A percentile compares a stretch with the other conserved stretches of the same genome.
phyloP scores from a whole-genome alignment of 1,140 invertebrate genomes.

The Amphibalanus amphitrite region DNA sequence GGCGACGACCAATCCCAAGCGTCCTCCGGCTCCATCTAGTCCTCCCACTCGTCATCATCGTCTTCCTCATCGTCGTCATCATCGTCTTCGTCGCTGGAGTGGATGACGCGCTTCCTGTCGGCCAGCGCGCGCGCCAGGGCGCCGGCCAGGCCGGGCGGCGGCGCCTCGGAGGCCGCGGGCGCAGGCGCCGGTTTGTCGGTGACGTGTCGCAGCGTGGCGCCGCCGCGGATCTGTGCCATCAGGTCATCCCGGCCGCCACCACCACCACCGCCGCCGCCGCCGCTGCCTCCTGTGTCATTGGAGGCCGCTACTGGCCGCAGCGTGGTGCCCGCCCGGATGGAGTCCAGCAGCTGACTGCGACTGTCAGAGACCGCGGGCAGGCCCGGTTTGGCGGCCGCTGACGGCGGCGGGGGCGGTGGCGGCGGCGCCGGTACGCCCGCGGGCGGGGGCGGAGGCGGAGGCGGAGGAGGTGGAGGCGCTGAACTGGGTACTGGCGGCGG shows the following conservation, averaged over 20 bases:
- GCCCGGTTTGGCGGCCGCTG: background rate
- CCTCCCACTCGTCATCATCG: constrained; percentile 48
- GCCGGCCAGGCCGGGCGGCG: constrained; percentile 47
- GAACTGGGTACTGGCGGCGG: background rate
- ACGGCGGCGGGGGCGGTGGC: background rate
- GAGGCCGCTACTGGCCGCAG: background rate
- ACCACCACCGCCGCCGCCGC: too few relatives aligned
- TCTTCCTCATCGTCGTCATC: constrained; percentile 34
- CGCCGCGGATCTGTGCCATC: background rate
- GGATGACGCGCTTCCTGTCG: constrained; percentile 47
- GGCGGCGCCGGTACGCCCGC: background rate
- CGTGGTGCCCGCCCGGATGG: background rate
- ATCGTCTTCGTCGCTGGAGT: constrained; percentile 27
- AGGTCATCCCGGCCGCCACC: background rate
- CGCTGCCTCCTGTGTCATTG: background rate
- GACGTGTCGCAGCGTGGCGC: background rate
- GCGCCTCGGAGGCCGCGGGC: constrained; percentile 15
- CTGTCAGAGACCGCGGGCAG: background rate
- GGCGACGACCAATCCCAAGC: too few relatives aligned
- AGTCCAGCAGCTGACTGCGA: background rate
- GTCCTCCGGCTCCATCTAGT: background rate
- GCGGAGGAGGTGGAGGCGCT: background rate
- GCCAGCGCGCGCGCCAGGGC: constrained; percentile 57
- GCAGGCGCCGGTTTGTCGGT: constrained; percentile 13
- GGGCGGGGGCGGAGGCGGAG: background rate